Evolutionary conservation across 1,140 invertebrate genomes (phyloP).

Genomic region (Chionoecetes opilio): DNA sequence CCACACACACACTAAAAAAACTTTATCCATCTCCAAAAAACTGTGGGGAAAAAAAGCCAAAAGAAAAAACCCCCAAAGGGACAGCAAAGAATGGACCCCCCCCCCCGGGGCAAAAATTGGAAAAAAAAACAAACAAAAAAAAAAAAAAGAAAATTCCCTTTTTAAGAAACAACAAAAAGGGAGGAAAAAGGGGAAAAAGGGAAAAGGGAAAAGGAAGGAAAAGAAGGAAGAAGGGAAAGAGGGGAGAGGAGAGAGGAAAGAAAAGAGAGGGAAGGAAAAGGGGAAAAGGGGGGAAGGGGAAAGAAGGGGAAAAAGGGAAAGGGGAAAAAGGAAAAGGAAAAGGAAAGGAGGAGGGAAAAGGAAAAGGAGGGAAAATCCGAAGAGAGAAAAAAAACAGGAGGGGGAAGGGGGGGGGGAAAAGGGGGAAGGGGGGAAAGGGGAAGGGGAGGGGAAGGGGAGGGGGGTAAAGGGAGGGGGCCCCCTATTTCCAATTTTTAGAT

Average conservation of each 20-base stretch:
- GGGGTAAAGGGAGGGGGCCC: neutral
- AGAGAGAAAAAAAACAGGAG: too few species aligned
- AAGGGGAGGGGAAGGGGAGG: too few species aligned
- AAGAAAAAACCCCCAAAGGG: too few species aligned
- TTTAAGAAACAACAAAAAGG: neutral
- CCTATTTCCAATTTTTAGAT: constrained; percentile 17
- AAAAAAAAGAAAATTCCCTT: too few species aligned
- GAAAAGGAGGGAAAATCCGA: too few species aligned
- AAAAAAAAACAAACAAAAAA: too few species aligned
- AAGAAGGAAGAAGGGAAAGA: neutral
- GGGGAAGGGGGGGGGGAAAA: neutral
- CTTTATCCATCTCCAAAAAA: too few species aligned
- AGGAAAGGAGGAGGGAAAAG: neutral
- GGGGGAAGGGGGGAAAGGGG: neutral
- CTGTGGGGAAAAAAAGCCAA: too few species aligned
- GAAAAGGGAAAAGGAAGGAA: neutral
- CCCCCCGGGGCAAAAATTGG: too few species aligned
- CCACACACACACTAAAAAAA: too few species aligned
- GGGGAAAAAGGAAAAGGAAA: neutral
- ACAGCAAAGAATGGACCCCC: too few species aligned
- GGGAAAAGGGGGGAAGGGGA: neutral
- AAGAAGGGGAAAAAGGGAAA: neutral
- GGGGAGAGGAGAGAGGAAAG: neutral
- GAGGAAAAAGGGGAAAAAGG: neutral
- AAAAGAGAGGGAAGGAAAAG: neutral